Evolutionary conservation across 2,888 invertebrate species (phyloP).

Genomic region (Pseudeuparius sepicola): DNA sequence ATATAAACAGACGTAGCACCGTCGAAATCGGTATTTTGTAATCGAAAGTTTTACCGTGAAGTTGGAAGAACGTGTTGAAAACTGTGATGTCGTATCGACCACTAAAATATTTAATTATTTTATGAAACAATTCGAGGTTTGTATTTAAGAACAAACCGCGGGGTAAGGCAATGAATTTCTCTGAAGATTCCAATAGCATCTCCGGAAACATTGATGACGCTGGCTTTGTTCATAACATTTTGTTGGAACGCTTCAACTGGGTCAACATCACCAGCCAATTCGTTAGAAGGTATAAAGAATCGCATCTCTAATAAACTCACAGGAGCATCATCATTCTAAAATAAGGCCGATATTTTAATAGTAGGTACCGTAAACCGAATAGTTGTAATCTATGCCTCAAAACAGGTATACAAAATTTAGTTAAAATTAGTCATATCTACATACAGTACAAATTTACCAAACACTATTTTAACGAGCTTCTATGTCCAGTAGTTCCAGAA

Average conservation of each 20-base stretch:
- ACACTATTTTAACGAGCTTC: no score
- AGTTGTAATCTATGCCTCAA: no score
- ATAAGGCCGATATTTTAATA: conserved; percentile 23
- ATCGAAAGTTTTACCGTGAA: conserved; percentile 98
- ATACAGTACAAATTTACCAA: no score
- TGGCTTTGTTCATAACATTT: conserved; percentile 94
- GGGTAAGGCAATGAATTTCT: conserved; percentile 96
- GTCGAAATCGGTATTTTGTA: conserved; percentile 99
- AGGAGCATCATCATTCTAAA: conserved; percentile 93
- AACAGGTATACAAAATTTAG: conserved; percentile 5
- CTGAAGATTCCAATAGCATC: conserved; percentile 96
- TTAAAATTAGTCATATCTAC: no score
- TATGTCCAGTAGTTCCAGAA: no score
- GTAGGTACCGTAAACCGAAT: not conserved
- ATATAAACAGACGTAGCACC: conserved; percentile 82
- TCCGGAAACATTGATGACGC: conserved; percentile 94
- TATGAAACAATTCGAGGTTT: no score
- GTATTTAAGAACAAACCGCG: conserved; percentile 54
- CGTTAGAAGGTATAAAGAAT: conserved; percentile 91
- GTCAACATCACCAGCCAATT: conserved; percentile 77
- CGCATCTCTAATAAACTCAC: conserved; percentile 96
- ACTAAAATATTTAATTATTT: conserved; percentile 62
- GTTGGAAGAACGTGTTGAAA: conserved; percentile 81
- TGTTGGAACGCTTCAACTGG: conserved; percentile 96
- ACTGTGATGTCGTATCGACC: conserved; percentile 96